Percentiles rank a stretch among this genome's conserved stretches.
These are phyloP conservation scores for Leuciscus waleckii DNA, from an alignment of 2,797 vertebrate species.

Conservation along the genomic window DNA sequence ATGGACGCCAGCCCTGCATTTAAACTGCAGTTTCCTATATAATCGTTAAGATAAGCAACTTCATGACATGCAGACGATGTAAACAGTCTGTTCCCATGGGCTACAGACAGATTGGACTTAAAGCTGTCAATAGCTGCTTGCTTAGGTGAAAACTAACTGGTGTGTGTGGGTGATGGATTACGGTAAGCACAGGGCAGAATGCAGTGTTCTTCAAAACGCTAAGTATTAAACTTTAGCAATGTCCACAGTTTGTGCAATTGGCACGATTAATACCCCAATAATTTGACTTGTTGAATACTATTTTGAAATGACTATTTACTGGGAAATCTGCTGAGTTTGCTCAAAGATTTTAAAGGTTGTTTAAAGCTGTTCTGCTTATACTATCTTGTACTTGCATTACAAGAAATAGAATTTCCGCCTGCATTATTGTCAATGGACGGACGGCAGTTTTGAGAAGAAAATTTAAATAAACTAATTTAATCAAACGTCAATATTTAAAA, in stretches of 20 bases:
- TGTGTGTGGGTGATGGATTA: conserved; percentile 13
- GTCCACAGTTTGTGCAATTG: background rate
- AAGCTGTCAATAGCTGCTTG: conserved; percentile 26
- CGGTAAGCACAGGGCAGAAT: background rate
- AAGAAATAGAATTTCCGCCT: no score
- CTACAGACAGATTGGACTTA: conserved; percentile 46
- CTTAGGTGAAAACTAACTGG: conserved; percentile 37
- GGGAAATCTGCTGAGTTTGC: background rate
- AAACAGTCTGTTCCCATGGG: conserved; percentile 52
- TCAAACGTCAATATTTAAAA: no score
- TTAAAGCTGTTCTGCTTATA: background rate
- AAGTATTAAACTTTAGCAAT: background rate
- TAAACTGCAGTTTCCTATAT: conserved; percentile 37
- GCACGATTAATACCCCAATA: background rate
- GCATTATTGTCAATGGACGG: no score
- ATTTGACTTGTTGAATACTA: background rate
- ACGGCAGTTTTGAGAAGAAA: no score
- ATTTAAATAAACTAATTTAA: no score
- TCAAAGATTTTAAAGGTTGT: background rate
- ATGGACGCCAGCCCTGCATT: background rate
- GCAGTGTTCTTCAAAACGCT: background rate
- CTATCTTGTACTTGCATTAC: background rate
- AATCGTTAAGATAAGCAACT: conserved; percentile 53
- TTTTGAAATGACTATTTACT: background rate
- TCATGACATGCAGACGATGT: conserved; percentile 44